These are phyloP conservation scores for Leucozona laternaria DNA, from an alignment of 2,888 invertebrate species.

Conservation along the genomic window DNA sequence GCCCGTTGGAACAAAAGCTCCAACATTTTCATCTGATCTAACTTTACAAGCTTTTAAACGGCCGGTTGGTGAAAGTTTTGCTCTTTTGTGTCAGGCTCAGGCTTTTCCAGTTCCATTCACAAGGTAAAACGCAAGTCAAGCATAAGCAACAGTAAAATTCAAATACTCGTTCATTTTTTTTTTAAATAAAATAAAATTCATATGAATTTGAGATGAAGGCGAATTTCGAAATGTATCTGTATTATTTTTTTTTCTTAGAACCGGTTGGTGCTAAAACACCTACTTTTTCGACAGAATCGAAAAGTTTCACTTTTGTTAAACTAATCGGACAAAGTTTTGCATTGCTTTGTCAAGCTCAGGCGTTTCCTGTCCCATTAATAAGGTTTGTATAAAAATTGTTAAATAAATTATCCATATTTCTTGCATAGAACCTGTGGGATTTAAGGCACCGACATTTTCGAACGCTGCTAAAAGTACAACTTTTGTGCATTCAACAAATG, in stretches of 20 bases:
- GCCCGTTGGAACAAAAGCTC: conserved; percentile 86
- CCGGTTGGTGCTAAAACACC: conserved; percentile 87
- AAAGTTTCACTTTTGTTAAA: conserved; percentile 85
- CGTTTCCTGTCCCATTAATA: conserved; percentile 89
- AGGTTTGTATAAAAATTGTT: conserved; percentile 84
- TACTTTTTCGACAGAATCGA: conserved; percentile 86
- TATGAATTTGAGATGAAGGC: neutral
- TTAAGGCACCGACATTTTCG: conserved; percentile 85
- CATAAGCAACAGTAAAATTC: conserved; percentile 7
- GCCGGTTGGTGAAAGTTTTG: conserved; percentile 84
- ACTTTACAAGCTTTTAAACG: conserved; percentile 68
- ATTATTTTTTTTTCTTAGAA: conserved; percentile 82
- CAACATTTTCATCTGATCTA: conserved; percentile 83
- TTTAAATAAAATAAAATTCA: neutral
- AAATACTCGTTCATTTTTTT: conserved; percentile 34
- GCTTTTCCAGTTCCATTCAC: conserved; percentile 87
- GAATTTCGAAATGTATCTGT: conserved; percentile 3
- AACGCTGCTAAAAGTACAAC: conserved; percentile 85
- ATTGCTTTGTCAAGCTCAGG: conserved; percentile 89
- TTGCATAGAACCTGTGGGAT: conserved; percentile 84
- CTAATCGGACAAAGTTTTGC: conserved; percentile 84
- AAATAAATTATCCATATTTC: neutral
- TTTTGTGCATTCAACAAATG: conserved; percentile 77
- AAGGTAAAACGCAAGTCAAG: conserved; percentile 84
- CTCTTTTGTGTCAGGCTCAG: conserved; percentile 87